Evolutionary conservation across 2,888 invertebrate genomes (phyloP).

Genomic region (Neoaliturus tenellus): DNA sequence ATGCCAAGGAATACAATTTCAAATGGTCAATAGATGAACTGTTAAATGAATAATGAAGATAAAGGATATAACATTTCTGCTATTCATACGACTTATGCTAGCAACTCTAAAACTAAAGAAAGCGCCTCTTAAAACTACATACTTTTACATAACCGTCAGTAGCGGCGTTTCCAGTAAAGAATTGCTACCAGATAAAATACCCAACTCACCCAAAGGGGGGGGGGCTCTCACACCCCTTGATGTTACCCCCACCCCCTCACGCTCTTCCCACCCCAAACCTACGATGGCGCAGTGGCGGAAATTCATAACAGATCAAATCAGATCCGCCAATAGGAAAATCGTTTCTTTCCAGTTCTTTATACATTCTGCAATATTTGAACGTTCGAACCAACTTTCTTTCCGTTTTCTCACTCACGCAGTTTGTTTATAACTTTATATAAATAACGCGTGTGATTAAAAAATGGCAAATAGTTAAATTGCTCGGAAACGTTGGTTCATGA

Average conservation of each 20-base stretch:
- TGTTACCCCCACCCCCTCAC: not conserved
- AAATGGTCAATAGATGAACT: no score
- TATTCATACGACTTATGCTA: no score
- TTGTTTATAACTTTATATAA: not conserved
- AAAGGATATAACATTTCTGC: no score
- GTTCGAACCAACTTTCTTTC: not conserved
- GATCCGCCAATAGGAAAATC: conserved; percentile 39
- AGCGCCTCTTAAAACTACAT: no score
- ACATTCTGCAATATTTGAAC: conserved; percentile 7
- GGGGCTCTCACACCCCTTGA: not conserved
- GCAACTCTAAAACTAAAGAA: no score
- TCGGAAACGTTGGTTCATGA: no score
- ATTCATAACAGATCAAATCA: conserved; percentile 45
- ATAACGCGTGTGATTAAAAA: no score
- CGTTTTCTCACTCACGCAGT: not conserved
- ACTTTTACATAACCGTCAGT: not conserved
- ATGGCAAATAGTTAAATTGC: no score
- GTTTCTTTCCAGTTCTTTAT: conserved; percentile 29
- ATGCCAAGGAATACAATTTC: no score
- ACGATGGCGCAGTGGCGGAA: conserved; percentile 11
- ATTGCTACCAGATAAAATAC: not conserved
- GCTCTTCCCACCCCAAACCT: no score
- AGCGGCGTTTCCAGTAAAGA: not conserved
- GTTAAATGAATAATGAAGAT: no score
- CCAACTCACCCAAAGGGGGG: not conserved